A percentile compares a stretch with the other conserved stretches of the same genome.
Conservation (phyloP, 1,140 invertebrate genomes). For the Bombyx mandarina region DNA sequence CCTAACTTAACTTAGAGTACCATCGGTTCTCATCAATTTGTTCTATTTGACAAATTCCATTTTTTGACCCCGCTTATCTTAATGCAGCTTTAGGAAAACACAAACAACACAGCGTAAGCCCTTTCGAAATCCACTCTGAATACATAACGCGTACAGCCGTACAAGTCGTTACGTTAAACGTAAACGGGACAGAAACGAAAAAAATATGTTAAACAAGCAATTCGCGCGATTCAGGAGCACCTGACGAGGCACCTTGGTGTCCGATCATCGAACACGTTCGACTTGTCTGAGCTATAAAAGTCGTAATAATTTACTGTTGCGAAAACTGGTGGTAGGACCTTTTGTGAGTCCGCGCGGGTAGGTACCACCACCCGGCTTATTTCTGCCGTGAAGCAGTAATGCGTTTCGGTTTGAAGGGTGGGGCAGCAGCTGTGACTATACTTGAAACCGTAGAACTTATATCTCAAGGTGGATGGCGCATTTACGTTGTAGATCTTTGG, state of each 20-base stretch:
- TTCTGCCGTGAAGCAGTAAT: too few species aligned
- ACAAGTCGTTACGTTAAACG: constrained; percentile 39
- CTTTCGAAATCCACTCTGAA: constrained; percentile 8
- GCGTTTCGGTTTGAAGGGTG: too few species aligned
- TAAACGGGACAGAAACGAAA: constrained; percentile 42
- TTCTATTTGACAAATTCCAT: too few species aligned
- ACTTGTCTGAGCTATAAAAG: background rate
- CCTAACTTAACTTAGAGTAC: too few species aligned
- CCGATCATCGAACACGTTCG: constrained; percentile 18
- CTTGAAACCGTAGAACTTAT: too few species aligned
- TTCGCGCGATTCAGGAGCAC: constrained; percentile 33
- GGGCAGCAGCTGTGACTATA: too few species aligned
- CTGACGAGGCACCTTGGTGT: constrained; percentile 24
- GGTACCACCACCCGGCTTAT: background rate
- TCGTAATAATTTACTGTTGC: background rate
- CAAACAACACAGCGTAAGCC: constrained; percentile 1
- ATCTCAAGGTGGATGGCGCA: too few species aligned
- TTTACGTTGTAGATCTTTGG: too few species aligned
- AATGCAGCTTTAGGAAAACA: constrained; percentile 7
- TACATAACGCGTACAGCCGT: constrained; percentile 26
- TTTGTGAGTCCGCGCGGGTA: background rate
- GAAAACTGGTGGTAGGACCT: background rate
- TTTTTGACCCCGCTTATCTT: too few species aligned
- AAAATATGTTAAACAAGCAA: constrained; percentile 56
- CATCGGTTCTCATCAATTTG: too few species aligned